Evolutionary conservation across 92 coral and sea anemone genomes (phyloP).

Genomic region (Anthopleura xanthogrammica): DNA sequence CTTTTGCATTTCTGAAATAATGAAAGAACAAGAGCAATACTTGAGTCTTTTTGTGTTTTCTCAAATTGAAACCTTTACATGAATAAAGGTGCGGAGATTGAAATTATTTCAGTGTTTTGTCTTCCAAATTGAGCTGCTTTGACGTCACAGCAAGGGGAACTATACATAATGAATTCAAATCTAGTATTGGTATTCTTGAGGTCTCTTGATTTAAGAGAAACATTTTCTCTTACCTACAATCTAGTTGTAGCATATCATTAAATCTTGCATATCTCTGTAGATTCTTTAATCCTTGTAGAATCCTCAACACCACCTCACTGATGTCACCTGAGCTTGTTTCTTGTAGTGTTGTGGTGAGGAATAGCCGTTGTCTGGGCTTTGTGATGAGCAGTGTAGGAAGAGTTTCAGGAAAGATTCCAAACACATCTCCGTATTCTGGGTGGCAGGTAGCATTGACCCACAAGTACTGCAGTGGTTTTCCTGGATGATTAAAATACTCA

Average conservation of each 20-base stretch:
- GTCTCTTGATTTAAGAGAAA: too few relatives aligned
- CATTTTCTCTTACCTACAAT: conserved; percentile 28
- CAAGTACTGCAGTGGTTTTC: conserved; percentile 67
- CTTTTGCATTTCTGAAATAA: not conserved
- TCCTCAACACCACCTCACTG: conserved; percentile 53
- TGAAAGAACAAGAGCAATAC: not conserved
- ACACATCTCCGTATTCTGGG: conserved; percentile 84
- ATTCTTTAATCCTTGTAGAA: conserved; percentile 53
- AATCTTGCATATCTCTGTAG: conserved; percentile 76
- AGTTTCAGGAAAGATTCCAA: conserved; percentile 71
- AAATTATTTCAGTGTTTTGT: too few relatives aligned
- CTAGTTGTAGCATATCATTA: conserved; percentile 62
- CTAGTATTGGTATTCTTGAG: too few relatives aligned
- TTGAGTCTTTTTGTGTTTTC: not conserved
- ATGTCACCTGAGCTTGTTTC: conserved; percentile 44
- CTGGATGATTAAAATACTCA: conserved; percentile 16
- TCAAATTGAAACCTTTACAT: too few relatives aligned
- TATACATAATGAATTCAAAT: too few relatives aligned
- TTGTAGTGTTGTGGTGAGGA: conserved; percentile 51
- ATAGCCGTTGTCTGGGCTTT: conserved; percentile 76
- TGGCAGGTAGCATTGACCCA: conserved; percentile 91
- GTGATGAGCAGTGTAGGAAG: conserved; percentile 80
- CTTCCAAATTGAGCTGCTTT: too few relatives aligned
- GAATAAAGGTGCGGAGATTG: too few relatives aligned
- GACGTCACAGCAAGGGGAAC: too few relatives aligned